Evolutionary conservation across 2,888 invertebrate genomes (phyloP).

Genomic region (Taphrorychus bicolor): DNA sequence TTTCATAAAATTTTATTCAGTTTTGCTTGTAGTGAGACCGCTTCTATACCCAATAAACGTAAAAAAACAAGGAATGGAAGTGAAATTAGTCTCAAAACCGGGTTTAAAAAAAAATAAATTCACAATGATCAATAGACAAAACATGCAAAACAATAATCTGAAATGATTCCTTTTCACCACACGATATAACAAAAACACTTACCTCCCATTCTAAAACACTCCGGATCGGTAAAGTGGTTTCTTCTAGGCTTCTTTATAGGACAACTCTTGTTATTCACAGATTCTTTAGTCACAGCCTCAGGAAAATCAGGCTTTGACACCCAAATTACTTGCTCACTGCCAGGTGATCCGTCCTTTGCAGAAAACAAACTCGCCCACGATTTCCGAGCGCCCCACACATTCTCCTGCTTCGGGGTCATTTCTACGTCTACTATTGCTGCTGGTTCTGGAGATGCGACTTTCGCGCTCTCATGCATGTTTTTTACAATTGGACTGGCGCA

Average conservation of each 20-base stretch:
- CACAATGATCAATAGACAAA: too few species aligned
- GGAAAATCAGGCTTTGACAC: conserved; percentile 15
- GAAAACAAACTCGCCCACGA: conserved; percentile 75
- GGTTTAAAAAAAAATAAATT: too few species aligned
- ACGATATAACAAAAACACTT: conserved; percentile 50
- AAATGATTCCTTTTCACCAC: too few species aligned
- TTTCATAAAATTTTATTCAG: too few species aligned
- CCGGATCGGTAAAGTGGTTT: conserved; percentile 69
- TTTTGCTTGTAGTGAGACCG: too few species aligned
- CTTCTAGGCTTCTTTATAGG: conserved; percentile 59
- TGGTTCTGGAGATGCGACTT: background rate
- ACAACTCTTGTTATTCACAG: conserved; percentile 48
- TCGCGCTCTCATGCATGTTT: background rate
- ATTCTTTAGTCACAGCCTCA: conserved; percentile 44
- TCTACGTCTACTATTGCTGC: background rate
- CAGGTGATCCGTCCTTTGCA: conserved; percentile 43
- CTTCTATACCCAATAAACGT: too few species aligned
- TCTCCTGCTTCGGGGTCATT: conserved; percentile 17
- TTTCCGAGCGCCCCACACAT: conserved; percentile 27
- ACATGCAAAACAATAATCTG: too few species aligned
- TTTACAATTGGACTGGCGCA: background rate
- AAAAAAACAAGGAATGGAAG: too few species aligned
- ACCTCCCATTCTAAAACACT: conserved; percentile 76
- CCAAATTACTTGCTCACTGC: conserved; percentile 42
- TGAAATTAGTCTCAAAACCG: too few species aligned